These are phyloP conservation scores for Chloropsis cyanopogon DNA, from an alignment of 2,113 vertebrate genomes.

Conservation along the genomic window DNA sequence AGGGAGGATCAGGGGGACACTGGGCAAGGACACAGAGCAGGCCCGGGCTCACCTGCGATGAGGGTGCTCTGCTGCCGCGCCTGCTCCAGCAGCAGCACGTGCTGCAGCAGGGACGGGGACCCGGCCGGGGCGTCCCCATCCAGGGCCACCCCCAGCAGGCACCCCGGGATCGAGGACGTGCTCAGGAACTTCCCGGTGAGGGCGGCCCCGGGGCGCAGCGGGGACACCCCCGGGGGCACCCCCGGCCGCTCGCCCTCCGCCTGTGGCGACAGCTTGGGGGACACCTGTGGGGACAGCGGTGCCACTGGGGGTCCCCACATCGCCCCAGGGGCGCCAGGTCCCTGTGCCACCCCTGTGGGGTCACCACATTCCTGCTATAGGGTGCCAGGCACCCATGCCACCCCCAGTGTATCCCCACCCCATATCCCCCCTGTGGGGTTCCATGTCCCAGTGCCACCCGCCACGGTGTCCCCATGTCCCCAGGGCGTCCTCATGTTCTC, in stretches of 20 bases:
- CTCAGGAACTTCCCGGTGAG: slow-evolving; percentile 89
- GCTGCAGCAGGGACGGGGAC: slow-evolving; percentile 89
- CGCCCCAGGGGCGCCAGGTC: fast-evolving
- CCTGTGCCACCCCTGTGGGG: fast-evolving
- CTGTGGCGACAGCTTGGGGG: slow-evolving; percentile 85
- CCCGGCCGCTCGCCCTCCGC: slow-evolving; percentile 87
- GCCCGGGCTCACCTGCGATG: slow-evolving; percentile 78
- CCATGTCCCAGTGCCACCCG: neutral
- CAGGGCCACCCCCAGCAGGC: slow-evolving; percentile 76
- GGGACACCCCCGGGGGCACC: slow-evolving; percentile 73
- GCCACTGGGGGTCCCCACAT: fast-evolving
- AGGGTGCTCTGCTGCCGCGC: slow-evolving; percentile 91
- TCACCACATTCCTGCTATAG: fast-evolving
- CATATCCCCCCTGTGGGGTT: neutral
- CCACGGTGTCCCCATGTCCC: neutral
- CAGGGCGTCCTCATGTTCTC: no score
- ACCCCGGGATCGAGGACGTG: slow-evolving; percentile 86
- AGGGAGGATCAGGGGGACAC: neutral
- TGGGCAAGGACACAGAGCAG: no score
- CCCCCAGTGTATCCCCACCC: no score
- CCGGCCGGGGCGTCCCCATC: slow-evolving; percentile 80
- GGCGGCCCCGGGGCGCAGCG: slow-evolving; percentile 82
- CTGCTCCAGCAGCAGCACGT: slow-evolving; percentile 91
- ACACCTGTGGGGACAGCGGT: slow-evolving; percentile 63
- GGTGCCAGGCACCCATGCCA: neutral